Evolutionary conservation across 2,797 vertebrate genomes (phyloP).

Genomic region (Valencia hispanica): DNA sequence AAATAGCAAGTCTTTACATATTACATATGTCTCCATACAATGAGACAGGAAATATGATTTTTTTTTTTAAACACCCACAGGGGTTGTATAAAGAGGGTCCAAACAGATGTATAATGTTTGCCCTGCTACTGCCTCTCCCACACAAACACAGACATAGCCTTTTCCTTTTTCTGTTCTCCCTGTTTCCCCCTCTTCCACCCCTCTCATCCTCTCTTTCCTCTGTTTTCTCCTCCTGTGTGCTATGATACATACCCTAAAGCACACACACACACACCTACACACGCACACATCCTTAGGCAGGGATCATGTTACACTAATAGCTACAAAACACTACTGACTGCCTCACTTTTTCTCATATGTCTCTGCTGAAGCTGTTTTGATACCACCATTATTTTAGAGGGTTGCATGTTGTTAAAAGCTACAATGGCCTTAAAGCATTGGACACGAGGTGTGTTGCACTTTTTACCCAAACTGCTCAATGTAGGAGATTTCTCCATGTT

Average conservation of each 20-base stretch:
- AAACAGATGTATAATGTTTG: conserved; percentile 52
- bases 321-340: conserved; percentile 64
- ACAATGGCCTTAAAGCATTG: conserved; percentile 21
- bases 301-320: conserved; percentile 74
- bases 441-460: conserved; percentile 7
- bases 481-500: neutral
- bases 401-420: conserved; percentile 40
- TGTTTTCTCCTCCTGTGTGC: conserved; percentile 46
- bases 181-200: conserved; percentile 59
- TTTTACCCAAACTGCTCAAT: conserved; percentile 2
- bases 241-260: conserved; percentile 8
- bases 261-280: neutral
- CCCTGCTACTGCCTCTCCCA: conserved; percentile 7
- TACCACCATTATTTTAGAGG: conserved; percentile 43
- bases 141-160: conserved; percentile 19
- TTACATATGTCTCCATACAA: conserved; percentile 19
- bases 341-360: conserved; percentile 55
- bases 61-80: conserved; percentile 41
- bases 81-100: conserved; percentile 43
- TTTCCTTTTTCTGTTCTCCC: conserved; percentile 50
- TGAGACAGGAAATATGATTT: conserved; percentile 28
- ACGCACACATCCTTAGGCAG: conserved; percentile 48
- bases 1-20: neutral
- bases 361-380: conserved; percentile 48
- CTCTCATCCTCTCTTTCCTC: conserved; percentile 61